Base-by-base conservation (phyloP, 1,140 invertebrate genomes). In the Ylistrum balloti region DNA sequence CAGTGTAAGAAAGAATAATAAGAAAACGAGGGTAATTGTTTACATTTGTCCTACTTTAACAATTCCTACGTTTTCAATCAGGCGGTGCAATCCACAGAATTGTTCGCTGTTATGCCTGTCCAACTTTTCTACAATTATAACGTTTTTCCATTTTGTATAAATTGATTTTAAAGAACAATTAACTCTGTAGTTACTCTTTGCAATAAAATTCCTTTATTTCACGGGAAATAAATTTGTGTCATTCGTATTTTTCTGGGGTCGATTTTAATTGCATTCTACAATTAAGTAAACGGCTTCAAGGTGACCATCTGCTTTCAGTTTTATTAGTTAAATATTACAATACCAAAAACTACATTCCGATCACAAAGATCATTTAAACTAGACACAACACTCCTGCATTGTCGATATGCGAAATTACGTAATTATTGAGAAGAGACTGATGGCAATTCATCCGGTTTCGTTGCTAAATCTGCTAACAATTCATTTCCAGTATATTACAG, bases 131-230 rank as follows among this genome's bases (percentile, higher is more conserved):
- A n/a, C n/a, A n/a, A n/a, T n/a, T n/a, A 74, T 74, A 74, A n/a
- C 56, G 15, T 22, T 74, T 74, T n/a, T n/a, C 11, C 56, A 28
- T 9, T 74, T 74, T 74, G 56, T 74, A n/a, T n/a, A 28, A 11
- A 74, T 74, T 74, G 56, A 74, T 28, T 74, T n/a, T 28, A 74
- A 74, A 74, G 56, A 74, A 28, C 56, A 74, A 74, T 74, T n/a
- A 74, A 28, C 17, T 3, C 2, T 74, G 56, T 5, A 74, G 28
- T 74, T 74, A 74, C n/a, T 17, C 28, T 28, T 11, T 74, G 56
- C 56, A 74, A 74, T 74, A 74, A 74, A 74, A 74, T 28, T 9
- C 3, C n/a, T 74, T 74, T 74, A 74, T 28, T 3, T 9, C 56
- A 28, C 22, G n/a, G 9, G 56, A 74, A 7, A 9, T 74, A 74